Conservation (phyloP, 2,888 invertebrate species). For the Portevinia maculata region DNA sequence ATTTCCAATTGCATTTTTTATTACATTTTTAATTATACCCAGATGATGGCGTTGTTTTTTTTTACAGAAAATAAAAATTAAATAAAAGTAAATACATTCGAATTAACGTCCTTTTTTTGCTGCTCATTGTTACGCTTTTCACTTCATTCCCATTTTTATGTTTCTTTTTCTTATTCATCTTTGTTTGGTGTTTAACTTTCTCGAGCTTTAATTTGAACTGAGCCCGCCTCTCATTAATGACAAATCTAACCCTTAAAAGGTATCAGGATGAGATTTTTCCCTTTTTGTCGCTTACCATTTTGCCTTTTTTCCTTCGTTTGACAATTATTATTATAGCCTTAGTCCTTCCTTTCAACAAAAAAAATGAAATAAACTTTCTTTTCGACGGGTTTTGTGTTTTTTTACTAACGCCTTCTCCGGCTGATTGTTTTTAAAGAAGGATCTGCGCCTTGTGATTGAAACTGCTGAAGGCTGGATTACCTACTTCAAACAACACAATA, state of each 20-base stretch:
- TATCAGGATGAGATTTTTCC: slow-evolving; percentile 38
- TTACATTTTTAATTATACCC: slow-evolving; percentile 69
- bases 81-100: slow-evolving; percentile 33
- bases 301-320: slow-evolving; percentile 34
- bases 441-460: slow-evolving; percentile 58
- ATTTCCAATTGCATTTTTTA: slow-evolving; percentile 64
- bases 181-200: background rate
- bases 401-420: slow-evolving; percentile 11
- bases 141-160: slow-evolving; percentile 20
- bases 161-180: background rate
- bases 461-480: slow-evolving; percentile 33
- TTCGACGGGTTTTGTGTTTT: slow-evolving; percentile 27
- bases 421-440: slow-evolving; percentile 2
- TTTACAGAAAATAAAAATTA: slow-evolving; percentile 17
- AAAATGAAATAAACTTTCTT: slow-evolving; percentile 42
- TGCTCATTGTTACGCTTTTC: slow-evolving; percentile 35
- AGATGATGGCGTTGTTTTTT: slow-evolving; percentile 29
- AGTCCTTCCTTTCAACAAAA: slow-evolving; percentile 38
- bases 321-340: slow-evolving; percentile 66
- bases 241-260: slow-evolving; percentile 65
- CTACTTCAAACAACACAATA: slow-evolving; percentile 21
- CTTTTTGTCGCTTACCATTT: slow-evolving; percentile 11
- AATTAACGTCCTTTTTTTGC: slow-evolving; percentile 54
- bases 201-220: slow-evolving; percentile 27
- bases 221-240: slow-evolving; percentile 65